Evolutionary conservation across 2,888 invertebrate genomes (phyloP), one percentile per base, ranked within the genome.

Genomic region (Phymatocera aterrima): DNA sequence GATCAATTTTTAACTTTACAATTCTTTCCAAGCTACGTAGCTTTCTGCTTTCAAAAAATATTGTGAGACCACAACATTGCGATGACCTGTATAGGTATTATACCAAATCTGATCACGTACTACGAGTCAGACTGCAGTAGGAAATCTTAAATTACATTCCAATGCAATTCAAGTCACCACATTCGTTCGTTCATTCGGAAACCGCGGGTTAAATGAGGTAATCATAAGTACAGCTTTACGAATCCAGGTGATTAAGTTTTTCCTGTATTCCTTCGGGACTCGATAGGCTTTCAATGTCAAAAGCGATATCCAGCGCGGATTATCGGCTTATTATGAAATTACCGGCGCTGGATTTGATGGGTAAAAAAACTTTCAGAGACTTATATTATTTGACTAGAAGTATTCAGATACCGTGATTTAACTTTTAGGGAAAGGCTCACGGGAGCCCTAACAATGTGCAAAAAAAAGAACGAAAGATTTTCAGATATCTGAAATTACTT

Each of bases 241-340:
- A 0, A 10, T 43, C 43, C 43, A 43, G 61, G 18, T n/a, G 61
- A 64, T 34, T 10, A 64, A 64, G 18, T 21, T 34, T 21, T 37
- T 34, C n/a, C 37, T 37, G 31, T 37, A 37, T 64, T 37, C 61
- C 37, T 18, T 8, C 3, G 18, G 6, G 18, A 37, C 61, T 64
- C 15, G 37, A 60, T 31, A n/a, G n/a, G 15, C 15, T 60, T 21
- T 31, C 15, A 51, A 51, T 15, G 15, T 37, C 3, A 64, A 34
- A 64, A 64, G 61, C 34, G 37, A 46, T 68, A 68, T 24, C 68
- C 15, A 21, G 46, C 10, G 43, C 43, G 21, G 34, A 68, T 46
- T 46, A 46, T 43, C 6, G 43, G 68, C 6, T 68, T 12, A 68
- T 68, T 43, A 24, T 18, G 21, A 18, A 43, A 68, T 68, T 68